These are phyloP conservation scores for Nibea coibor DNA, from an alignment of 2,113 vertebrate genomes.

Conservation along the genomic window DNA sequence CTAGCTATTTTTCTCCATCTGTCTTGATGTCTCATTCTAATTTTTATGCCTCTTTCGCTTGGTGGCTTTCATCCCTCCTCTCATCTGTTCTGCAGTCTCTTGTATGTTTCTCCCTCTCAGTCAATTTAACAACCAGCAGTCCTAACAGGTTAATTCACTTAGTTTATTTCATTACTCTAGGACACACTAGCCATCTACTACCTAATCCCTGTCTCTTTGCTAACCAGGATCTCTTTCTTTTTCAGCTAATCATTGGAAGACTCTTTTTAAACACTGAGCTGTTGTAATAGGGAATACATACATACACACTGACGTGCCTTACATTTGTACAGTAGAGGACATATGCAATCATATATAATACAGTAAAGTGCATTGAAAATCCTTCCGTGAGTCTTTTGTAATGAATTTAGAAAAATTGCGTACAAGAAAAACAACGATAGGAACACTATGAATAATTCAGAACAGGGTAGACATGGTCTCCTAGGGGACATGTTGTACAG, in stretches of 20 bases:
- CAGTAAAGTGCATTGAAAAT: neutral
- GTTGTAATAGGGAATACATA: neutral
- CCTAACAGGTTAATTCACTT: neutral
- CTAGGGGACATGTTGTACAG: neutral
- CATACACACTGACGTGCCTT: neutral
- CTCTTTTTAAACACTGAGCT: neutral
- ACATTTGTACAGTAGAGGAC: neutral
- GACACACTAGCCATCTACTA: neutral
- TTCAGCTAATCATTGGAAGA: neutral
- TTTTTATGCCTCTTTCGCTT: conserved; percentile 1
- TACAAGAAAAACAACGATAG: neutral
- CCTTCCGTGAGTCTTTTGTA: neutral
- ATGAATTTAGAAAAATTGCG: neutral
- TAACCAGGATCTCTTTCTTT: neutral
- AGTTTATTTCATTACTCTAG: neutral
- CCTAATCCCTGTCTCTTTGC: neutral
- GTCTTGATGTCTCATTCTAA: conserved; percentile 32
- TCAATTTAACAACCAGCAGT: conserved; percentile 2
- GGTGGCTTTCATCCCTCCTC: neutral
- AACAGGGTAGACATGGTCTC: conserved; percentile 21
- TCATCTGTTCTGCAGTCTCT: neutral
- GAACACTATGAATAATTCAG: conserved; percentile 19
- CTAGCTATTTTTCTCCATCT: conserved; percentile 43
- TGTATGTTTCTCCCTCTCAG: neutral
- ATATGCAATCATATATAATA: neutral